Evolutionary conservation across 2,888 invertebrate species (phyloP).

Genomic region (Prosapia bicincta): DNA sequence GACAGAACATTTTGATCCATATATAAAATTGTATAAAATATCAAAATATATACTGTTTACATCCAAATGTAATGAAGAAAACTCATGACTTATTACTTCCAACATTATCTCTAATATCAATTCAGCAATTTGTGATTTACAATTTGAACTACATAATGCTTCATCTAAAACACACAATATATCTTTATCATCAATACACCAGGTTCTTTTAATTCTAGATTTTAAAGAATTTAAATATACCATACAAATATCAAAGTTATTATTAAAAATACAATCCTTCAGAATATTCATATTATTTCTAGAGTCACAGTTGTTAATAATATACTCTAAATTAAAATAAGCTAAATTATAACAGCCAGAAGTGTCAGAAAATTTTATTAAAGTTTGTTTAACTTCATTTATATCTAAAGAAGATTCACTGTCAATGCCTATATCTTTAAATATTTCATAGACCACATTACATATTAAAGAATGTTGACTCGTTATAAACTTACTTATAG

Average conservation of each 20-base stretch:
- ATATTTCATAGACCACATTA: not conserved
- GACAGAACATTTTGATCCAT: not conserved
- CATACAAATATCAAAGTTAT: not conserved
- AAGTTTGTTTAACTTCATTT: not conserved
- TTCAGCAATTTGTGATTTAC: not conserved
- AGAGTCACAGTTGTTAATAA: not conserved
- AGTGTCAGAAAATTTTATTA: not conserved
- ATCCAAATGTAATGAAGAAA: not conserved
- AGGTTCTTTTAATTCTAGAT: not conserved
- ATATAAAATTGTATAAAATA: not conserved
- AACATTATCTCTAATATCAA: not conserved
- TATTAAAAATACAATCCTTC: not conserved
- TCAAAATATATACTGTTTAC: not conserved
- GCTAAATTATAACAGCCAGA: not conserved
- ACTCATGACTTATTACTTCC: not conserved
- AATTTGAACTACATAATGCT: not conserved
- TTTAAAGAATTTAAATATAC: slow-evolving; percentile 4
- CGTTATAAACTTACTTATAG: not conserved
- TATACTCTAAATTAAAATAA: not conserved
- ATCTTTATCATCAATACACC: not conserved
- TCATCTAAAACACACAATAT: not conserved
- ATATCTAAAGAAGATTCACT: not conserved
- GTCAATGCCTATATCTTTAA: not conserved
- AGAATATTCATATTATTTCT: not conserved
- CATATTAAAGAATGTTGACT: not conserved